Conservation (phyloP, 2,113 vertebrate species). For the Percina caprodes region DNA sequence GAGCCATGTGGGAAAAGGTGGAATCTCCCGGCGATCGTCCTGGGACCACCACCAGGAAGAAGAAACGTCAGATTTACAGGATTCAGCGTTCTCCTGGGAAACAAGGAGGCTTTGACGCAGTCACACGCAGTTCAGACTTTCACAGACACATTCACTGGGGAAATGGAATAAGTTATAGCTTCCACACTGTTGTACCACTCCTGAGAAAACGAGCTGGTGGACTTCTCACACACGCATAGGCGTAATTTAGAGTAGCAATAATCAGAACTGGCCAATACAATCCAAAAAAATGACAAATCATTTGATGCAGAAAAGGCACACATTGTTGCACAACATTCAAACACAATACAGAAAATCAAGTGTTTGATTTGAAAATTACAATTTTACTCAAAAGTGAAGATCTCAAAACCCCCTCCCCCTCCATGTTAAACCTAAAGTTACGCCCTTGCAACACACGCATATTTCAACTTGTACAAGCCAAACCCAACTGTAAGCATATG, state of each 20-base stretch:
- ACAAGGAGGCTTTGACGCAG: conserved; percentile 57
- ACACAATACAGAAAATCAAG: too few species aligned
- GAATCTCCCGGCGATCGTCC: conserved; percentile 76
- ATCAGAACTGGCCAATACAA: too few species aligned
- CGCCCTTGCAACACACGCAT: not conserved
- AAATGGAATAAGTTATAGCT: not conserved
- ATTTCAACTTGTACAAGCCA: conserved; percentile 18
- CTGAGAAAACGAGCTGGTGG: conserved; percentile 52
- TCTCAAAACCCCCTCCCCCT: too few species aligned
- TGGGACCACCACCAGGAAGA: conserved; percentile 75
- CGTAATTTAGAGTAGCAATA: too few species aligned
- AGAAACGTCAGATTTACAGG: conserved; percentile 71
- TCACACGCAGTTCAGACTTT: not conserved
- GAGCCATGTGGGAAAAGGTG: conserved; percentile 80
- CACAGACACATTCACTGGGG: conserved; percentile 31
- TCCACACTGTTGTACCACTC: conserved; percentile 1
- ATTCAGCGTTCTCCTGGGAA: conserved; percentile 81
- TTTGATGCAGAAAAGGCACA: too few species aligned
- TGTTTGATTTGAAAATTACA: too few species aligned
- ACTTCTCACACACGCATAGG: conserved; percentile 44
- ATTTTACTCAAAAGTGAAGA: too few species aligned
- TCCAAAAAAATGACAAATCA: too few species aligned
- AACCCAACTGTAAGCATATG: not conserved
- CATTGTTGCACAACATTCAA: too few species aligned
- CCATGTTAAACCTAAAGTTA: too few species aligned